Base-by-base conservation (phyloP, 2,888 invertebrate species). In the Dendrolimus pini region DNA sequence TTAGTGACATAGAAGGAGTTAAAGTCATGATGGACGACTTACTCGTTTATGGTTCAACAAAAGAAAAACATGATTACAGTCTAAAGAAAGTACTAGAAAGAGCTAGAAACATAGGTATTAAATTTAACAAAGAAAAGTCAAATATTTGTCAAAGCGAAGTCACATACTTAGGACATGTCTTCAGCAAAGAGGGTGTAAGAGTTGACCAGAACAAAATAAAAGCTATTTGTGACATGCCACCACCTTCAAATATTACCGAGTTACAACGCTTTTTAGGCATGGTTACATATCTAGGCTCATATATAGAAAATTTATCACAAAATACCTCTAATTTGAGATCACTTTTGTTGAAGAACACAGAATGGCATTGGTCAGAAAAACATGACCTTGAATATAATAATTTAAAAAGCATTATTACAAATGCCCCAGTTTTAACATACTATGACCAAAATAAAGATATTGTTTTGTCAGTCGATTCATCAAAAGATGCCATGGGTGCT, bases 71-170 rank as follows among this genome's bases (percentile, higher is more conserved):
- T 54, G 55, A 61, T 55, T 12, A 41, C 0, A 18, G 56, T 2
- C 53, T 65, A 18, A 9, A 63, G 30, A 59, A 58, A 57, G 63
- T 65, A 10, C 53, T 65, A 53, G 9, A 58, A 9, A 61, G 61
- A 58, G 66, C 65, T 18, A n/a, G 56, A 9, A 54, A 65, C 58
- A 58, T 60, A 12, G 57, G 55, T 53, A 2, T 66, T 30, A 63
- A 61, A 56, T 65, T 66, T 41, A 66, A 67, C 60, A 63, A 59
- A 55, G 57, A 60, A 2, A 67, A 64, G 54, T 65, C 56, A 42
- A 7, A 14, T 13, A 57, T 65, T 30, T 57, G 61, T 59, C 12
- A 10, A 56, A 7, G 10, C 41, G 47, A 52, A 53, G 60, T 61
- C 3, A 61, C 54, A 54, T 64, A 61, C 52, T 54, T 66, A 18